A percentile compares a stretch with the other conserved stretches of the same genome.
These are phyloP conservation scores for Nerophis lumbriciformis DNA, from an alignment of 2,113 vertebrate genomes.

Conservation along the genomic window DNA sequence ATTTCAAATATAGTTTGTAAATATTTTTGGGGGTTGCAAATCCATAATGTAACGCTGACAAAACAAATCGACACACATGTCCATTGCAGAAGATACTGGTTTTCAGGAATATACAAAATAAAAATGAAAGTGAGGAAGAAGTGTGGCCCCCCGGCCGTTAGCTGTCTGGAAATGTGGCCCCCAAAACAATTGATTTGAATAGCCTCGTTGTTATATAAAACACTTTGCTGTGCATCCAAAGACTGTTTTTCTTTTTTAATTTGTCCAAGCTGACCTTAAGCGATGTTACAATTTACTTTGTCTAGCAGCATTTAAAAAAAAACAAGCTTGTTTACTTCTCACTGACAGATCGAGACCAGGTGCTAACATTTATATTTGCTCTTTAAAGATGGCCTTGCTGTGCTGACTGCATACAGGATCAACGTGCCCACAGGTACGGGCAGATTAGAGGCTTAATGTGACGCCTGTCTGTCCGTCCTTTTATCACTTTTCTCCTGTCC, in stretches of 20 bases:
- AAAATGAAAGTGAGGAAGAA: no score
- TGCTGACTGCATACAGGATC: conserved; percentile 68
- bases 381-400: conserved; percentile 62
- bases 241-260: conserved; percentile 3
- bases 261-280: not conserved
- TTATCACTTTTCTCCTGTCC: not conserved
- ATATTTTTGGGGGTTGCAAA: no score
- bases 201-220: not conserved
- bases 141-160: no score
- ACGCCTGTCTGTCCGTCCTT: conserved; percentile 54
- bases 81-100: no score
- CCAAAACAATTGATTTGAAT: no score
- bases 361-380: conserved; percentile 39
- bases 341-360: not conserved
- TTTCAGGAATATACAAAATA: no score
- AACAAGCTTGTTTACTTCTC: not conserved
- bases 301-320: not conserved
- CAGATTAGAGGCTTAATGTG: conserved; percentile 55
- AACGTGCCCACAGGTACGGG: conserved; percentile 67
- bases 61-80: no score
- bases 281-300: not conserved
- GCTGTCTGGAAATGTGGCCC: no score
- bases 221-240: not conserved
- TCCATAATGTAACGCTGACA: no score
- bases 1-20: no score